Evolutionary conservation across 1,140 invertebrate genomes (phyloP).

Genomic region (Rhyacophila brunnea): DNA sequence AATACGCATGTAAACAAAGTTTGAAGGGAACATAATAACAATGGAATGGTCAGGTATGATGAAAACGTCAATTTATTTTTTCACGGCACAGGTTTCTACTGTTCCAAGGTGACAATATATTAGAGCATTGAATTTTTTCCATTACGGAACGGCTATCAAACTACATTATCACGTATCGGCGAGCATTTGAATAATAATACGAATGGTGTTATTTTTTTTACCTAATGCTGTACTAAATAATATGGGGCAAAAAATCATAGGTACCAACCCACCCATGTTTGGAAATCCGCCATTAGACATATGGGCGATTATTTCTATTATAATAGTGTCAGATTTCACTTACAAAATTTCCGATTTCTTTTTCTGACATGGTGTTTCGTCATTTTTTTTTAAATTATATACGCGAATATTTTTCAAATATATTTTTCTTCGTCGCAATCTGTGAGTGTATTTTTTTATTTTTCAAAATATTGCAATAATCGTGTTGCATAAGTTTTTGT

Average conservation of each 20-base stretch:
- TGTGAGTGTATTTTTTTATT: too few relatives aligned
- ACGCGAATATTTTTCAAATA: slow-evolving; percentile 1
- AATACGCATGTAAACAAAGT: too few relatives aligned
- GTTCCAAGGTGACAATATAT: slow-evolving; percentile 4
- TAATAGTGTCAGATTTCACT: too few relatives aligned
- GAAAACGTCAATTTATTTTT: slow-evolving; percentile 15
- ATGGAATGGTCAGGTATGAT: neutral
- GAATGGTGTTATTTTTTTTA: neutral
- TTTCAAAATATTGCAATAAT: neutral
- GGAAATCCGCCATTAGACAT: slow-evolving; percentile 15
- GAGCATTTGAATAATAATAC: neutral
- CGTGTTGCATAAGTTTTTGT: neutral
- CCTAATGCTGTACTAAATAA: neutral
- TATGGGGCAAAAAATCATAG: slow-evolving; percentile 3
- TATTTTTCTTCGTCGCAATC: too few relatives aligned
- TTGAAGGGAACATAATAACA: too few relatives aligned
- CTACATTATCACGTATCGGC: slow-evolving; percentile 5
- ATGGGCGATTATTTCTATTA: slow-evolving; percentile 14
- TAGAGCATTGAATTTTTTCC: neutral
- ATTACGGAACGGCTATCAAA: neutral
- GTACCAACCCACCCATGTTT: neutral
- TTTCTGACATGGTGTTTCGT: too few relatives aligned
- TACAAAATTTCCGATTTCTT: too few relatives aligned
- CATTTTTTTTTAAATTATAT: too few relatives aligned
- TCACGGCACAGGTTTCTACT: slow-evolving; percentile 7